Base-by-base conservation (phyloP, 2,888 invertebrate species). In the Agrochola circellaris region DNA sequence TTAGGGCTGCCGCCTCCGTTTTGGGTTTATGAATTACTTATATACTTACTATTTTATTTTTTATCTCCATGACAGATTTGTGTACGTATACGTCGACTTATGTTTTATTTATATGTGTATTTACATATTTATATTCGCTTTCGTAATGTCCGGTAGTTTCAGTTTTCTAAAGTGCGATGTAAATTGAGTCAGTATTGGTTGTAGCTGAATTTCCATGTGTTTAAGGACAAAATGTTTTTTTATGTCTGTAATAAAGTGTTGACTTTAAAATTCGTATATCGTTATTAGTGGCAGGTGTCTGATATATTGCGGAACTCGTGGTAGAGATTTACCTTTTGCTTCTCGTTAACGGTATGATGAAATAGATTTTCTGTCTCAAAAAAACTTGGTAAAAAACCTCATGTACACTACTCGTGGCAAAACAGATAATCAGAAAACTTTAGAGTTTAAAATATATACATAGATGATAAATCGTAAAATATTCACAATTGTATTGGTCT, bases 1-100 rank as follows among this genome's bases (percentile, higher is more conserved):
- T 88, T 90, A 91, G 89, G 89, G 89, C 67, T 85, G 79, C 85
- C 85, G 88, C 73, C 65, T 62, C 78, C 89, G 87, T 89, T 91
- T 86, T 89, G 70, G 84, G 89, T 82, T 87, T 86, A 86, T 84
- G 85, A 86, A 84, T 64, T 81, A 38, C 68, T 68, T 54, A 68
- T 9, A 51, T 79, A 83, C 79, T 77, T 81, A 65, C 77, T 86
- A 76, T 78, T 84, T 82, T 85, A 66, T 87, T 88, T 88, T 83
- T 88, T 82, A 65, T 66, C n/a, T 54, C 67, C 76, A 79, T 79
- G 84, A 87, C 86, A 84, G 79, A 82, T 87, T 84, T 86, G 74
- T 83, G 77, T 79, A 74, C 71, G 76, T 75, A 69, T 67, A 75
- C 58, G 69, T 74, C 6, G 65, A 38, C 68, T 80, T 64, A 83